Percentiles rank a stretch among this genome's conserved stretches.
These are phyloP conservation scores for Cyanoramphus novaezelandiae DNA, from an alignment of 2,113 vertebrate genomes.

Conservation along the genomic window DNA sequence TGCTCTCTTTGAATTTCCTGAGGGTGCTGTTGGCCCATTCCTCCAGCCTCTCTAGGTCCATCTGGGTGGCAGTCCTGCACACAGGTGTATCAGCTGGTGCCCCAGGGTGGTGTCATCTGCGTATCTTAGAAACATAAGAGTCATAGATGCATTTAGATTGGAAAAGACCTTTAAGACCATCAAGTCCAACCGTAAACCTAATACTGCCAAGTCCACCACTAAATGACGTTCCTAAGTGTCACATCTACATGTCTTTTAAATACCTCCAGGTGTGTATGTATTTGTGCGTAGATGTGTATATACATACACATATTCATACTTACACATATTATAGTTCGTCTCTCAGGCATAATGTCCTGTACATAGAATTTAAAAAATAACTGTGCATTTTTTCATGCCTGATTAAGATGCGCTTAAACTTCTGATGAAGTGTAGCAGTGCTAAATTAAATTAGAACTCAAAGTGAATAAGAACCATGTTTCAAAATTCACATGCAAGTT, in stretches of 20 bases:
- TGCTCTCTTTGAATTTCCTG: fast-evolving
- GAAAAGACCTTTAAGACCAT: not conserved
- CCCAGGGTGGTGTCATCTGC: not conserved
- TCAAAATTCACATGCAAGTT: not conserved
- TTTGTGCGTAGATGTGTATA: not conserved
- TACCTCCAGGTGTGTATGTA: fast-evolving
- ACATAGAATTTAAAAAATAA: not conserved
- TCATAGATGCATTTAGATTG: not conserved
- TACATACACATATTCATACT: not conserved
- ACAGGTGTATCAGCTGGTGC: fast-evolving
- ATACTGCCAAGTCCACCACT: not conserved
- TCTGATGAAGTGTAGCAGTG: not conserved
- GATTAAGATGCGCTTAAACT: not conserved
- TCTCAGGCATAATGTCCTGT: not conserved
- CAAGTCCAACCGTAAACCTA: not conserved
- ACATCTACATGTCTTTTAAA: not conserved
- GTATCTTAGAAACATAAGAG: not conserved
- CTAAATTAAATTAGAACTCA: slow-evolving; percentile 21
- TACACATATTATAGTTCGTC: not conserved
- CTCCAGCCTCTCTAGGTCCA: not conserved
- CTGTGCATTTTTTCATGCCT: not conserved
- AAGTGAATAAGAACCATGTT: not conserved
- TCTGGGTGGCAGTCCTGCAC: not conserved
- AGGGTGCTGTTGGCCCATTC: not conserved
- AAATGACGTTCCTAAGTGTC: not conserved